Base-by-base conservation (phyloP, 2,113 vertebrate species). In the Spilogale gracilis region DNA sequence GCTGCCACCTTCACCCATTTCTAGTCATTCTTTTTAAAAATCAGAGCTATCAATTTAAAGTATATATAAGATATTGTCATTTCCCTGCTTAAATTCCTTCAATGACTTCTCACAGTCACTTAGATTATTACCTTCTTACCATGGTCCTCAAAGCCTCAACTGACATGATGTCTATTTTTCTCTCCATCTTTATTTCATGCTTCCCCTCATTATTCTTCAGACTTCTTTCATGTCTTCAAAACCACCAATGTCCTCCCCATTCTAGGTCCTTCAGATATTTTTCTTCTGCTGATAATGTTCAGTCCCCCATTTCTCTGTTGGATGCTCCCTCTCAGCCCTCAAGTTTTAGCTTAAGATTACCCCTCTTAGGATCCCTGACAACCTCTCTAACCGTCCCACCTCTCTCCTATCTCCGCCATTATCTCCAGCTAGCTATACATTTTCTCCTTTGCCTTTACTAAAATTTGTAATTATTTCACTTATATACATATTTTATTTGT, bases 51-150 rank as follows among this genome's bases (percentile, higher is more conserved):
- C 30, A 12, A 74, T 17, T 67, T 54, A 3, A 82, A 80, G 74
- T 84, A 21, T 45, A 76, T 52, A 81, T 20, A 9, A 65, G 17
- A 80, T 60, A 38, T 23, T 74, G 4, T 65, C 25, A 84, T 8
- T 89, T 91, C 43, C 27, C 17, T 67, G 11, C 18, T 58, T 93
- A 67, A 96, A 97, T 79, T 65, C 8, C 21, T 85, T 76, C 54
- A 76, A 16, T 58, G 50, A 25, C 48, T 58, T 76, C 21, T 81
- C 27, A 43, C 2, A 5, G 7, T 92, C 20, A 38, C 20, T 67
- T 94, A 71, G 60, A 95, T 50, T 43, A 92, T 65, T 45, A 82
- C 78, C 52, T 76, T 60, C 50, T 92, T 63, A 50, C 3, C 32
- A 21, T 18, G 45, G 2, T 16, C 16, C 50, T 43, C 38, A 32